These are phyloP conservation scores for Gymnosoma rotundatum DNA, from an alignment of 2,888 invertebrate species.

Conservation along the genomic window DNA sequence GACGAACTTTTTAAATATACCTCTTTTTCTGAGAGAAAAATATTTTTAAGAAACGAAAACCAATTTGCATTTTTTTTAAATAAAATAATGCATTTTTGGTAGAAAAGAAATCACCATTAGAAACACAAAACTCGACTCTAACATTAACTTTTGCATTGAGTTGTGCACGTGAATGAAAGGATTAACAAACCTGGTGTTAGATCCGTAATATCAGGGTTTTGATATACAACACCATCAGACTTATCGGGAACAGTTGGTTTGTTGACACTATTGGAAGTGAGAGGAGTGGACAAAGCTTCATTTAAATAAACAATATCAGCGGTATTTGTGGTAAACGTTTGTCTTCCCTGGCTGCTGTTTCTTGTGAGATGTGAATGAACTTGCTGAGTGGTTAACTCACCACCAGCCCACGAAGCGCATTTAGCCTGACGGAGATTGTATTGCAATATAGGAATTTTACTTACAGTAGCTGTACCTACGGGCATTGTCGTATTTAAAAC, in stretches of 20 bases:
- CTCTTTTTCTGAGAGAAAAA: too few relatives aligned
- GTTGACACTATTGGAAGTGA: slow-evolving; percentile 65
- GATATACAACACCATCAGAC: slow-evolving; percentile 75
- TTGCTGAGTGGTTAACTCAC: slow-evolving; percentile 77
- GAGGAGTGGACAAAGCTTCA: slow-evolving; percentile 46
- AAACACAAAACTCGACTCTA: slow-evolving; percentile 10
- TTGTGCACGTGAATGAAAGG: slow-evolving; percentile 13
- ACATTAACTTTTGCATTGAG: neutral
- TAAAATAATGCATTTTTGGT: too few relatives aligned
- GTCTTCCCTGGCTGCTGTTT: slow-evolving; percentile 53
- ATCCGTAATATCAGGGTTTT: slow-evolving; percentile 82
- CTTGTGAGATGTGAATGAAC: slow-evolving; percentile 33
- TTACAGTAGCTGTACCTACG: slow-evolving; percentile 77
- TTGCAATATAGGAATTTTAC: slow-evolving; percentile 86
- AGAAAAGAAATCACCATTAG: too few relatives aligned
- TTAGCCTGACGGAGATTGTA: slow-evolving; percentile 86
- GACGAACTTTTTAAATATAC: too few relatives aligned
- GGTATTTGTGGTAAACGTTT: slow-evolving; percentile 53
- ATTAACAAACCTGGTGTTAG: slow-evolving; percentile 84
- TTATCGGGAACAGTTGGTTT: slow-evolving; percentile 72
- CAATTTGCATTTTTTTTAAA: too few relatives aligned
- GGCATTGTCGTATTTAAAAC: slow-evolving; percentile 4
- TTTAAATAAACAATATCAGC: slow-evolving; percentile 47
- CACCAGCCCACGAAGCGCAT: slow-evolving; percentile 88
- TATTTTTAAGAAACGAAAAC: too few relatives aligned